These are phyloP conservation scores for Pelvicachromis taeniatus DNA, from an alignment of 2,113 vertebrate genomes.

Conservation along the genomic window DNA sequence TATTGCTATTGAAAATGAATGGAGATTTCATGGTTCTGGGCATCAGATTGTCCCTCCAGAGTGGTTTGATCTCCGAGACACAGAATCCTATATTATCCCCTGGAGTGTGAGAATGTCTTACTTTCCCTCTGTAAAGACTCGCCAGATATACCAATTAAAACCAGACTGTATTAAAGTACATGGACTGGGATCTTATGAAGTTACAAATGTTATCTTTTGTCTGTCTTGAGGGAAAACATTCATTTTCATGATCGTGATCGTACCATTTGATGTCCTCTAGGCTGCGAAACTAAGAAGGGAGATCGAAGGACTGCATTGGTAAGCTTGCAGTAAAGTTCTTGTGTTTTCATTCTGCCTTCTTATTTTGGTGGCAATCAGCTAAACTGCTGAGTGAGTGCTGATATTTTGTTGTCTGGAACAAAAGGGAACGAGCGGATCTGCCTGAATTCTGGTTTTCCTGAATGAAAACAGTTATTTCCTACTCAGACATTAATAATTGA, in stretches of 20 bases:
- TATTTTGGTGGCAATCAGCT: background rate
- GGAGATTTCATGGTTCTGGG: background rate
- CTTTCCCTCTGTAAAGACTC: constrained; percentile 14
- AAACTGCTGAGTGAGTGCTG: background rate
- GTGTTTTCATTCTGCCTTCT: background rate
- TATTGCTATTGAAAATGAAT: background rate
- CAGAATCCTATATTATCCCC: constrained; percentile 35
- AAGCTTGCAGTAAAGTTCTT: background rate
- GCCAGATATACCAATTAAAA: constrained; percentile 16
- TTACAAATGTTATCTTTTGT: background rate
- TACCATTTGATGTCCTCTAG: background rate
- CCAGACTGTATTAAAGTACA: background rate
- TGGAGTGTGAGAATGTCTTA: constrained; percentile 16
- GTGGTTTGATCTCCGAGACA: constrained; percentile 20
- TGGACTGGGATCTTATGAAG: background rate
- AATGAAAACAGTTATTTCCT: background rate
- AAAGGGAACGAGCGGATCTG: background rate
- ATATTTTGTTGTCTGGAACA: background rate
- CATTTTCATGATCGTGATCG: background rate
- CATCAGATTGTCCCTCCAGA: background rate
- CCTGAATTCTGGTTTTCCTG: too few relatives aligned
- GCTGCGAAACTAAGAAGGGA: background rate
- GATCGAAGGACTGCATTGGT: background rate
- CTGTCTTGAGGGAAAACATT: background rate
- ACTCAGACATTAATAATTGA: background rate